These are phyloP conservation scores for Chirona hameri DNA, from an alignment of 2,888 invertebrate genomes.

Conservation along the genomic window DNA sequence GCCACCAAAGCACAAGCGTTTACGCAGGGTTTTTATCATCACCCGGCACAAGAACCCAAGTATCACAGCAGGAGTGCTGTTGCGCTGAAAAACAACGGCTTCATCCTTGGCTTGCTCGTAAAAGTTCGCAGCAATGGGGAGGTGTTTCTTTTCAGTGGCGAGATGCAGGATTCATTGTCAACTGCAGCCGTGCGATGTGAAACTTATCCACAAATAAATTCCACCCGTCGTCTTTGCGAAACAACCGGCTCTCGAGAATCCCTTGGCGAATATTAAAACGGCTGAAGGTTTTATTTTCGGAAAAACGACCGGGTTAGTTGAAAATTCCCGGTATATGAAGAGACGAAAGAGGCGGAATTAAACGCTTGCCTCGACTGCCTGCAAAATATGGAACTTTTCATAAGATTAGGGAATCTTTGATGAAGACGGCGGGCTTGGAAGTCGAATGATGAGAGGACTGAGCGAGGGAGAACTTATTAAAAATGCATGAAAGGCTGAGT, in stretches of 20 bases:
- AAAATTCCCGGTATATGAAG: slow-evolving; percentile 9
- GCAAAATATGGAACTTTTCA: slow-evolving; percentile 24
- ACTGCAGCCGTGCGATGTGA: not conserved
- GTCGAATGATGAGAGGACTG: not conserved
- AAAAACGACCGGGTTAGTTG: not conserved
- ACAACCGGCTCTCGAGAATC: not conserved
- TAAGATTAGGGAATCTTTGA: slow-evolving; percentile 25
- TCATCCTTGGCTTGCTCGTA: not conserved
- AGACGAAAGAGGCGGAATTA: slow-evolving; percentile 8
- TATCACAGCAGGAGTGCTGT: too few species aligned
- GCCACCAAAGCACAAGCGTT: not conserved
- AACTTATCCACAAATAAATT: slow-evolving; percentile 1
- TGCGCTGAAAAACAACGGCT: not conserved
- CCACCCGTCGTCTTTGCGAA: not conserved
- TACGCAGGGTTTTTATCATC: not conserved
- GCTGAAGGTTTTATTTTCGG: not conserved
- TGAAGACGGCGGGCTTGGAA: slow-evolving; percentile 6
- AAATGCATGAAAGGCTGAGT: not conserved
- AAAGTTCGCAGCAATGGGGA: not conserved
- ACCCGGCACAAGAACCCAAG: too few species aligned
- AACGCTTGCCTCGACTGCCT: not conserved
- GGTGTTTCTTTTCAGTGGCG: not conserved
- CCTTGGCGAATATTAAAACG: slow-evolving; percentile 7
- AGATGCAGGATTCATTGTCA: not conserved
- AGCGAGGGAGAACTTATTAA: not conserved